Percentiles rank a stretch among this genome's conserved stretches.
Conservation (phyloP, 2,888 invertebrate genomes). For the Leucania comma region DNA sequence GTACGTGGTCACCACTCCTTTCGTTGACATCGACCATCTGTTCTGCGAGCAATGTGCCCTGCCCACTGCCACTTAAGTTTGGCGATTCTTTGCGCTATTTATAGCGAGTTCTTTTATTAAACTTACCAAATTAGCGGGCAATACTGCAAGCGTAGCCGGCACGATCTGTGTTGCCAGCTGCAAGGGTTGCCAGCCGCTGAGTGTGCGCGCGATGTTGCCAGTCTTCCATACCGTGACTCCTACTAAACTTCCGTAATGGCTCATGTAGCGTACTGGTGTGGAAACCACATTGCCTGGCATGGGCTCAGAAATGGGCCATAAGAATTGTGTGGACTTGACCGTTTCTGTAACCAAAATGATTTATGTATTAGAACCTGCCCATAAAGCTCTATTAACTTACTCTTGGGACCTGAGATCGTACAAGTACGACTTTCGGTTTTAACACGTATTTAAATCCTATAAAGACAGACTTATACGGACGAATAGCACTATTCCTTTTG, state of each 20-base stretch:
- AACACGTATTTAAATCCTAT: background rate
- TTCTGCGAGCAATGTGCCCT: no score
- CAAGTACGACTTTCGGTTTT: no score
- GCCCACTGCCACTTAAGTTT: no score
- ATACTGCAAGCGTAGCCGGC: constrained; percentile 95
- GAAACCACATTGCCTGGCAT: constrained; percentile 91
- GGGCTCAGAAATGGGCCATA: constrained; percentile 92
- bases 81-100: background rate
- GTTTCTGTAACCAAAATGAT: constrained; percentile 90
- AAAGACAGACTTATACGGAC: background rate
- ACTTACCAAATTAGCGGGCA: constrained; percentile 92
- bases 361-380: constrained; percentile 4
- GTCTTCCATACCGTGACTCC: constrained; percentile 92
- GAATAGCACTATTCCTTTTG: background rate
- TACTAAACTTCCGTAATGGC: constrained; percentile 93
- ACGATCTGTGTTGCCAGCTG: constrained; percentile 97
- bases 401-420: background rate
- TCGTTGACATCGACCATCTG: no score
- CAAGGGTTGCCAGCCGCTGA: constrained; percentile 96
- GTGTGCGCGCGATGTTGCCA: constrained; percentile 88
- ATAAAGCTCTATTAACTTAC: background rate
- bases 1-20: no score
- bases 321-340: constrained; percentile 93
- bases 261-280: constrained; percentile 92
- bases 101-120: background rate